Evolutionary conservation across 1,140 invertebrate genomes (phyloP), one percentile per base, ranked within the genome.

Genomic region (Drosophila carrolli): DNA sequence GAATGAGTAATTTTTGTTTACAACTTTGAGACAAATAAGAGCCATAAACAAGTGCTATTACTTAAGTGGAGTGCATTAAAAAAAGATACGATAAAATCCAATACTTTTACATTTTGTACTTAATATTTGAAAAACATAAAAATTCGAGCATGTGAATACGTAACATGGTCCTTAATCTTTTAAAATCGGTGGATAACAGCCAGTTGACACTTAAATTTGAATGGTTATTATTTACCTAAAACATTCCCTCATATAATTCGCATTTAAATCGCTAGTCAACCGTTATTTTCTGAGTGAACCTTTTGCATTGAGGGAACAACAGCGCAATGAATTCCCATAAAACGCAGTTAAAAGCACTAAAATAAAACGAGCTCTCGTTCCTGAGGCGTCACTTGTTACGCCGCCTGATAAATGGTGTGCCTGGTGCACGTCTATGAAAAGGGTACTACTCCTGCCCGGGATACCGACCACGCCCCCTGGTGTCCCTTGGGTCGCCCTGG

Each of bases 301-400:
- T 61, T 75, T 44, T 56, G 63, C 75, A 67, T 53, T 46, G 8
- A 3, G 9, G 48, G 43, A 56, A 47, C 23, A 71, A 50, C 44
- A 50, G 19, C 11, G 60, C 59, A 44, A 66, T 72, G 73, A 80
- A 85, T 61, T 55, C 47, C 68, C 63, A 67, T 86, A 71, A 78
- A 60, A 67, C 48, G 56, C 66, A 75, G 67, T 75, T 59, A 73
- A 79, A 72, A 86, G 71, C 75, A 76, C 47, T 79, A 76, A 75
- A 88, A 82, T 79, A 79, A 82, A 80, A 51, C 56, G 46, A 62
- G 50, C 44, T 50, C 53, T 65, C 53, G 53, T 58, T 67, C 79
- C 80, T 88, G 83, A 40, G 84, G 83, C 75, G 76, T 66, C 56
- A 80, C 75, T 88, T 89, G 76, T 89, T 89, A 84, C 73, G 73